phyloP scores from a whole-genome alignment of 2,888 invertebrate genomes.

The Macaria liturata region DNA sequence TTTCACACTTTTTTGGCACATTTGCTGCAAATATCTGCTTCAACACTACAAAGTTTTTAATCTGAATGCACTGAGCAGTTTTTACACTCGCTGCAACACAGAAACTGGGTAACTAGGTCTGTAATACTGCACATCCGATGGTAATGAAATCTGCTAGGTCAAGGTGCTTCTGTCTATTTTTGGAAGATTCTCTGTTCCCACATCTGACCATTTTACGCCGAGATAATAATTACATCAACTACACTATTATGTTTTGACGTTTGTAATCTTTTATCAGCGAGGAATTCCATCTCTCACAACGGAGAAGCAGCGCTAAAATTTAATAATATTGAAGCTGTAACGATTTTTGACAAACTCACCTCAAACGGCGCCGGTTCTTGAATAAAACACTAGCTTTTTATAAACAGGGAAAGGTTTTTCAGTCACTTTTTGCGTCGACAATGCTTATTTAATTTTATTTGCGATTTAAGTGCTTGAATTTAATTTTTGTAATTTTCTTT shows the following conservation, averaged over 20 bases:
- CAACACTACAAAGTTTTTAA: slow-evolving; percentile 7
- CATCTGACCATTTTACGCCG: neutral
- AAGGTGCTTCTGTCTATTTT: slow-evolving; percentile 59
- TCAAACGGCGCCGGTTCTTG: slow-evolving; percentile 42
- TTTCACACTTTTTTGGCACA: slow-evolving; percentile 7
- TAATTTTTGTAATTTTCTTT: slow-evolving; percentile 22
- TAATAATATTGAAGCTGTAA: slow-evolving; percentile 29
- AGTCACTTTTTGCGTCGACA: slow-evolving; percentile 38
- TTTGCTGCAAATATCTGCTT: slow-evolving; percentile 3
- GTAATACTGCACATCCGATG: slow-evolving; percentile 40
- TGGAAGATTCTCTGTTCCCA: slow-evolving; percentile 22
- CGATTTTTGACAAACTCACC: slow-evolving; percentile 52
- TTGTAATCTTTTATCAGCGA: slow-evolving; percentile 33
- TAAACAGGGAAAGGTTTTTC: slow-evolving; percentile 32
- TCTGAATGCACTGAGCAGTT: slow-evolving; percentile 2
- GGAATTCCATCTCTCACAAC: slow-evolving; percentile 24
- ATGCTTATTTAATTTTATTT: slow-evolving; percentile 7
- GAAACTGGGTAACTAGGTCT: slow-evolving; percentile 48
- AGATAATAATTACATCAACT: slow-evolving; percentile 18
- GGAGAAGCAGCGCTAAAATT: slow-evolving; percentile 27
- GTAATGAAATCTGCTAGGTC: slow-evolving; percentile 61
- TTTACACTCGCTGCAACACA: slow-evolving; percentile 13
- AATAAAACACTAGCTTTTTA: slow-evolving; percentile 39
- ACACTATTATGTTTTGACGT: slow-evolving; percentile 34
- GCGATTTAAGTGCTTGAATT: slow-evolving; percentile 4